Base-by-base conservation (phyloP, 2,888 invertebrate species). In the Melinaea marsaeus region DNA sequence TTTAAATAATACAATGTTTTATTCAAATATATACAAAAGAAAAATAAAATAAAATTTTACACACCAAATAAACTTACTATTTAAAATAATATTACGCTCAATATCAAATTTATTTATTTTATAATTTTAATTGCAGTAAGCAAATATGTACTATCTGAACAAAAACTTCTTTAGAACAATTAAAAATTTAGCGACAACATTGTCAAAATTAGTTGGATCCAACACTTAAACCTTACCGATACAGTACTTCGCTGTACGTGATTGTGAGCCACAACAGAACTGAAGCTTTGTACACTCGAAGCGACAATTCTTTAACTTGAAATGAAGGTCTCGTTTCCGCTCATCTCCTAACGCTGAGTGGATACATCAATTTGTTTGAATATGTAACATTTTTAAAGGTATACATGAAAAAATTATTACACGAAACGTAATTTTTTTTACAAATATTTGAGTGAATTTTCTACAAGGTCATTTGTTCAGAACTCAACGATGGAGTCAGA, bases 291-390 rank as follows among this genome's bases (percentile, higher is more conserved):
- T 62, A 51, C 64, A 61, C 68, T 68, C 32, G 57, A 61, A 61
- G 46, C 61, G 61, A 67, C 67, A 63, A 67, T 67, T 67, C 61
- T 67, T 61, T 61, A 45, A 65, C 65, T 67, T 65, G 68, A 66
- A 68, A 66, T 64, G 64, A 66, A 66, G 60, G 64, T 64, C 68
- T 57, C 62, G 62, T 46, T 33, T 55, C 46, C 32, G 32, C 32
- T 22, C n/a, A 51, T 51, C 6, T 32, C 9, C 32, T 51, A 51
- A 51, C 6, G 51, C 32, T 6, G 22, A 51, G 51, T 9, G n/a
- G 4, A 51, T 22, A 51, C 51, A 5, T 7, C 22, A 22, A 51
- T 11, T 6, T 51, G 2, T 22, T 51, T 32, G 32, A 13, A 48
- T 48, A n/a, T 6, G n/a, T 48, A n/a, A n/a, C n/a, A n/a, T n/a